phyloP scores from a whole-genome alignment of 2,888 invertebrate species.

The Ichneumon xanthorius region DNA sequence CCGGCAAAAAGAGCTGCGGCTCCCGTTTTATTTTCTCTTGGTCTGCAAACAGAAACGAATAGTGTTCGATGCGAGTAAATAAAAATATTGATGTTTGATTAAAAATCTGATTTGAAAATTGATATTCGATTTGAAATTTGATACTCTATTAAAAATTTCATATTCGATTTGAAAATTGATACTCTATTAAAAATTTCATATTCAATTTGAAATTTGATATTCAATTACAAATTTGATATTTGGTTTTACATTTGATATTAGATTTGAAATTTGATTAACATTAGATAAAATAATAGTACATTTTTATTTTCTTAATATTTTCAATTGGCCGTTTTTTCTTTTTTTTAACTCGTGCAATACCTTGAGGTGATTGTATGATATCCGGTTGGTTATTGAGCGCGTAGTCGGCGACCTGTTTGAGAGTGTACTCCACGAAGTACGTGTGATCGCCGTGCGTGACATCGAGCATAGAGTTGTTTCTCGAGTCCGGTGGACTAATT shows the following conservation, averaged over 20 bases:
- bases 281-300: neutral
- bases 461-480: slow-evolving; percentile 88
- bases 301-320: neutral
- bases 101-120: neutral
- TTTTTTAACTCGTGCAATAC: slow-evolving; percentile 72
- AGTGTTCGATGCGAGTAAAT: neutral
- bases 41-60: slow-evolving; percentile 73
- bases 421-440: slow-evolving; percentile 94
- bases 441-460: slow-evolving; percentile 93
- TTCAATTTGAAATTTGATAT: neutral
- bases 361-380: slow-evolving; percentile 91
- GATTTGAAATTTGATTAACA: too few species aligned
- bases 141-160: too few species aligned
- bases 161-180: too few species aligned
- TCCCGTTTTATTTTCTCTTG: slow-evolving; percentile 83
- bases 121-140: neutral
- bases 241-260: too few species aligned
- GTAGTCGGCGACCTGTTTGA: slow-evolving; percentile 87
- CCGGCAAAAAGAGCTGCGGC: slow-evolving; percentile 83
- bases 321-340: neutral
- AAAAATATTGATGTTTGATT: neutral
- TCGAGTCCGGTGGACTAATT: slow-evolving; percentile 83
- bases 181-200: too few species aligned
- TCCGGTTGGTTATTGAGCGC: slow-evolving; percentile 88
- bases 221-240: too few species aligned